Percentiles rank a stretch among this genome's conserved stretches.
Evolutionary conservation across 2,797 vertebrate species (phyloP).

Genomic region (Otolemur crassicaudatus): DNA sequence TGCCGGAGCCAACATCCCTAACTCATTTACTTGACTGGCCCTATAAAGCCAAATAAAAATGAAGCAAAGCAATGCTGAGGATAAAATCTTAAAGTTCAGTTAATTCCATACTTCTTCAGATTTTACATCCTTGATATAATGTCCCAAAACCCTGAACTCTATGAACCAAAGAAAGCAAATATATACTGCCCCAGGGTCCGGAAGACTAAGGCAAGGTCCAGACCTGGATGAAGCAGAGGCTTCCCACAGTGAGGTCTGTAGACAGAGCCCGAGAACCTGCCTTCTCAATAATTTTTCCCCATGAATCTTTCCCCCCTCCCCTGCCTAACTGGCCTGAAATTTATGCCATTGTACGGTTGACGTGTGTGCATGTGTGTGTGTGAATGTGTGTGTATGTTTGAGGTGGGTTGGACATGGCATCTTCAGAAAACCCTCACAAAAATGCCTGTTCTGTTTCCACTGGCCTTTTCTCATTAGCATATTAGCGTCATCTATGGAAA

Average conservation of each 20-base stretch:
- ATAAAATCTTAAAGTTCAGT: neutral
- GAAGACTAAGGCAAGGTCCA: neutral
- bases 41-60: neutral
- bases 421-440: neutral
- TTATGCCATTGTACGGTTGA: neutral
- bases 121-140: neutral
- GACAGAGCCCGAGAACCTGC: neutral
- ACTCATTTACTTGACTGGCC: neutral
- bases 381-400: neutral
- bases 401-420: neutral
- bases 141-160: neutral
- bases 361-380: neutral
- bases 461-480: slow-evolving; percentile 24
- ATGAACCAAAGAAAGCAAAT: neutral
- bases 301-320: neutral
- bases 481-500: neutral
- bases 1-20: neutral
- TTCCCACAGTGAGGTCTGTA: neutral
- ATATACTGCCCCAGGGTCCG: neutral
- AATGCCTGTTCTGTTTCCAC: neutral
- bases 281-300: neutral
- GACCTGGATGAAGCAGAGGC: neutral
- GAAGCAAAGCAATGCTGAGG: neutral
- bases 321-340: neutral
- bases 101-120: neutral